Evolutionary conservation across 2,113 vertebrate genomes (phyloP), one percentile per base, ranked within the genome.

Genomic region (Zingel zingel): DNA sequence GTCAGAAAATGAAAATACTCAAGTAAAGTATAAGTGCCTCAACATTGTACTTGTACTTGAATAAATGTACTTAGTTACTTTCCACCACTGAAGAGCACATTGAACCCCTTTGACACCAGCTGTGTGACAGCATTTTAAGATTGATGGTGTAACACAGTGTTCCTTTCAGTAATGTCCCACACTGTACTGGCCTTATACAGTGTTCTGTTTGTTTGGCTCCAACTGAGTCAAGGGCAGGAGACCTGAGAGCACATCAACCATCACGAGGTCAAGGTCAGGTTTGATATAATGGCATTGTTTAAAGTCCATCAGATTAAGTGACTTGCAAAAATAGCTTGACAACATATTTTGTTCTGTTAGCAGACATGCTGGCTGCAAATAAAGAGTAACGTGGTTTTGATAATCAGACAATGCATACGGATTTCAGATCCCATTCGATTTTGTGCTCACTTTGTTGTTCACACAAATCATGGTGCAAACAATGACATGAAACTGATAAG

Each of bases 401-500:
- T 57, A 67, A 57, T 69, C 63, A 66, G 51, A 58, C 15, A 61
- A 13, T 61, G 53, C 11, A 33, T 45, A 18, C 21, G 4, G 14
- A 81, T 73, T 59, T 79, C n/a, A 74, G 14, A 83, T 43, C 14
- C 7, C 23, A 33, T 73, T 63, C 3, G 2, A 58, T 36, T 39
- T 30, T 57, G 7, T 54, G 62, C 77, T 72, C 53, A 16, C 27
- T 33, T 86, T 51, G 73, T 80, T 82, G 39, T 85, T 81, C 54
- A 77, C 74, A 74, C 18, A 85, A 79, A 82, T 74, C 59, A 66
- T 50, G 59, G 16, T 70, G 51, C 48, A 90, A 87, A 91, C 83
- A 89, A 90, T 68, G 51, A 75, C 69, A 84, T 87, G 54, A 90
- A 91, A 91, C 65, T 84, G 87, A 92, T 93, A 89, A 88, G 86